Percentiles rank a stretch among this genome's conserved stretches.
Evolutionary conservation across 2,888 invertebrate genomes (phyloP).

Genomic region (Amphipoea lucens): DNA sequence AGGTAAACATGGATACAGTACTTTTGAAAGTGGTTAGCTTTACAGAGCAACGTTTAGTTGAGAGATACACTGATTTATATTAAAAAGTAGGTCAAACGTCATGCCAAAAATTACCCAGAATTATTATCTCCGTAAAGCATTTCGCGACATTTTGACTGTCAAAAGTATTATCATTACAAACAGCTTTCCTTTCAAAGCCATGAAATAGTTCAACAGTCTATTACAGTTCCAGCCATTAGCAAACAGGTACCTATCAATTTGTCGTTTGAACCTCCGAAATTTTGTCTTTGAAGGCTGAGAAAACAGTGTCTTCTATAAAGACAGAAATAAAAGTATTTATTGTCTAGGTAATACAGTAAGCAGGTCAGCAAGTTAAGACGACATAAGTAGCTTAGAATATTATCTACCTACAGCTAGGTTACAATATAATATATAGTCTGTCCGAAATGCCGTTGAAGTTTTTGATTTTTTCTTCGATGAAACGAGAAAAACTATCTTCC

Average conservation of each 20-base stretch:
- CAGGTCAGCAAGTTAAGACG: no score
- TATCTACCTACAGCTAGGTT: no score
- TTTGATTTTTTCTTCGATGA: no score
- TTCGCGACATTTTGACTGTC: constrained; percentile 27
- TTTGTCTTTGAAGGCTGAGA: constrained; percentile 54
- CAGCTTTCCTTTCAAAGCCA: constrained; percentile 47
- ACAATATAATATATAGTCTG: no score
- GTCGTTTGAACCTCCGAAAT: constrained; percentile 54
- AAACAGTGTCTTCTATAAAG: constrained; percentile 43
- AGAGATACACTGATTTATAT: no score
- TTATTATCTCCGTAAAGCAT: constrained; percentile 18
- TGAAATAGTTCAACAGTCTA: constrained; percentile 42
- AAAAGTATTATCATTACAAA: constrained; percentile 48
- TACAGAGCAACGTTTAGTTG: no score
- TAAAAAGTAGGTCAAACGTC: background rate
- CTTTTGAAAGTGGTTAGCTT: no score
- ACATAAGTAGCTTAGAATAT: no score
- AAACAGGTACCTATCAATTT: constrained; percentile 60
- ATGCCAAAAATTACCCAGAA: constrained; percentile 1
- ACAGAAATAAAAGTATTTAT: background rate
- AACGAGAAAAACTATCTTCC: no score
- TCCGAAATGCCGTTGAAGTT: no score
- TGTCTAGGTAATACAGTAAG: no score
- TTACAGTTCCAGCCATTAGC: constrained; percentile 44
- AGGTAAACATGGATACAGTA: no score